Base-by-base conservation (phyloP, 92 coral and sea anemone species). In the Epizoanthus stellaris region DNA sequence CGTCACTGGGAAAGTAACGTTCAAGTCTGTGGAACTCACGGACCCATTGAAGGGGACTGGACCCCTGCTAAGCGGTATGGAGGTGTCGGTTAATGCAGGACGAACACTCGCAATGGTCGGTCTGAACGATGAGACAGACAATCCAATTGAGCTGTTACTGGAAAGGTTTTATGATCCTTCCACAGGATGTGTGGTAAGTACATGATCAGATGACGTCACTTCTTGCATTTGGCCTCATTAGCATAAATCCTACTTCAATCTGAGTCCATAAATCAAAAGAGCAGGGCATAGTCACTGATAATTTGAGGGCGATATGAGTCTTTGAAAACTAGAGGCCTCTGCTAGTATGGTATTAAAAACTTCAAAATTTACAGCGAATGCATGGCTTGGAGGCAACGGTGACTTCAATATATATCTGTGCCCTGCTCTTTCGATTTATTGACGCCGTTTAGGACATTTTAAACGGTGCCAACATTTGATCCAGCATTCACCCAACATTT, bases 81-180 rank as follows among this genome's bases (percentile, higher is more conserved):
- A 89, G 79, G 57, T 87, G 68, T 87, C 85, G 16, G 89, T 93
- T 49, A 80, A 86, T 66, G 67, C 87, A 4, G 92, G 97, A 5
- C 85, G 84, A 45, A 93, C 80, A 13, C 66, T 93, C 36, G 97
- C 98, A 8, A 67, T 95, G 81, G 91, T 95, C 0, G 87, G 84
- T 17, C 86, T 94, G 85, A 91, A 94, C 49, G 85, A 91, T 34
- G 89, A 84, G 66, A 62, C 81, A n/a, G 67, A 87, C 42, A 95
- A 95, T 52, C 93, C 98, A 16, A 65, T 95, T 43, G 93, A 93
- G 82, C 82, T 94, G 57, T 76, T 95, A 61, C 76, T 93, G 75
- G 98, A 91, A 20, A 92, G 98, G 79, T 90, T 91, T 80, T 91
- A 89, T 47, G 95, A 93, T 77, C 98, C 97, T 56, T 70, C 89